These are phyloP conservation scores for Polydrusus tereticollis DNA, from an alignment of 2,888 invertebrate genomes.

Conservation along the genomic window DNA sequence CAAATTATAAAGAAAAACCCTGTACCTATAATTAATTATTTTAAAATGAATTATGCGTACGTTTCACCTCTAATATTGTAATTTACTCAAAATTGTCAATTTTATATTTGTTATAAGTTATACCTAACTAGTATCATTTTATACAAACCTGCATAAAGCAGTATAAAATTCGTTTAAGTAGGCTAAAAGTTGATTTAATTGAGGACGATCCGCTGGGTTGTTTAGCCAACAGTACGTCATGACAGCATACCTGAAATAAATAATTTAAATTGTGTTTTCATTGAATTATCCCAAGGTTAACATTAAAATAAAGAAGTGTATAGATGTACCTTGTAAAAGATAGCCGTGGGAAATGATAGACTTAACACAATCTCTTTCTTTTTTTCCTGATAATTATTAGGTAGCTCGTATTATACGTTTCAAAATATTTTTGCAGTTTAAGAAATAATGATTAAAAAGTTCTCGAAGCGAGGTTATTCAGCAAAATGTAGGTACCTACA, in stretches of 20 bases:
- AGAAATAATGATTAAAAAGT: neutral
- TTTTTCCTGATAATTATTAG: neutral
- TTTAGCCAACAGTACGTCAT: constrained; percentile 85
- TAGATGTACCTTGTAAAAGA: constrained; percentile 33
- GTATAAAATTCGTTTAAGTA: constrained; percentile 82
- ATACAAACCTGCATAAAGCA: constrained; percentile 78
- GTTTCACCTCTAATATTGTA: constrained; percentile 2
- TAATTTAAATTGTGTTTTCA: constrained; percentile 31
- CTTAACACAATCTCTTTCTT: constrained; percentile 26
- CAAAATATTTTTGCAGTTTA: neutral
- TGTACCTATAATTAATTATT: too few species aligned
- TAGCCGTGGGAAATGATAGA: constrained; percentile 44
- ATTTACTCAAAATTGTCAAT: neutral
- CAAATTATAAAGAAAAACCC: too few species aligned
- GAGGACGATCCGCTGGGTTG: constrained; percentile 75
- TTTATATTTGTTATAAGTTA: neutral
- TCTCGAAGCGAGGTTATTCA: neutral
- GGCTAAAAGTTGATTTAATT: constrained; percentile 78
- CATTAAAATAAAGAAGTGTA: constrained; percentile 39
- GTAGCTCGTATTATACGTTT: neutral
- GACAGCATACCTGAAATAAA: constrained; percentile 73
- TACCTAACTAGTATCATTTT: constrained; percentile 49
- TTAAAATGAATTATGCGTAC: too few species aligned
- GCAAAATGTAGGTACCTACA: neutral
- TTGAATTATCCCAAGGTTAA: constrained; percentile 47